Percentiles rank a stretch among this genome's conserved stretches.
Evolutionary conservation across 2,797 vertebrate species (phyloP).

Genomic region (Pantherophis vulpinus): DNA sequence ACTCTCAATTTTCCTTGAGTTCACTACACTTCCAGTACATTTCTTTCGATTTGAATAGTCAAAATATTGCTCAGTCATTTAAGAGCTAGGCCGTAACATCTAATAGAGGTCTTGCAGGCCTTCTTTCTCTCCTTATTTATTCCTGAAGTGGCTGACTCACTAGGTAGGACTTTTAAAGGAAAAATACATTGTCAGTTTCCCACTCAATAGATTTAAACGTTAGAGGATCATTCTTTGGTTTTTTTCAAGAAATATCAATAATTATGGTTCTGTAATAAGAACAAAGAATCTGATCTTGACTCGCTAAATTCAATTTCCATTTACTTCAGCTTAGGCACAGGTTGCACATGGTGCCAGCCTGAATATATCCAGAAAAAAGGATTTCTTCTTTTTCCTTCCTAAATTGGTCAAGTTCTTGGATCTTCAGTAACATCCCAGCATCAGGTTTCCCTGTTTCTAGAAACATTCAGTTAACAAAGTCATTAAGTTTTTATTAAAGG

Average conservation of each 20-base stretch:
- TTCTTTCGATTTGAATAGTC: slow-evolving; percentile 34
- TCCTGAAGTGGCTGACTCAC: background rate
- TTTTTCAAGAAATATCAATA: background rate
- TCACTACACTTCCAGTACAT: slow-evolving; percentile 46
- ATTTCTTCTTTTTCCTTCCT: background rate
- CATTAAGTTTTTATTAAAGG: background rate
- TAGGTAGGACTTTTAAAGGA: background rate
- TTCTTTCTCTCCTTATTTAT: background rate
- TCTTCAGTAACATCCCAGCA: background rate
- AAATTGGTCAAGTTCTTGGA: background rate
- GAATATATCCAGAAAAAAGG: background rate
- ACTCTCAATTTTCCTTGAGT: slow-evolving; percentile 52
- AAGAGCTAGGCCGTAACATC: slow-evolving; percentile 14
- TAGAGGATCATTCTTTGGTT: background rate
- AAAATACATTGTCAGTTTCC: background rate
- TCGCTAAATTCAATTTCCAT: background rate
- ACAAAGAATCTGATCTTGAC: background rate
- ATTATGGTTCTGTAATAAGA: background rate
- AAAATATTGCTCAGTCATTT: slow-evolving; percentile 31
- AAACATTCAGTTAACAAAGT: background rate
- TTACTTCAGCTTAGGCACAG: background rate
- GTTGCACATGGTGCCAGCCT: background rate
- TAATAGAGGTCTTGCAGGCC: slow-evolving; percentile 4
- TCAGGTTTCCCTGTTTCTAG: background rate
- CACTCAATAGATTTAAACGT: background rate